Conservation (phyloP, 2,797 vertebrate genomes). For the Petrocephalus sullivani region DNA sequence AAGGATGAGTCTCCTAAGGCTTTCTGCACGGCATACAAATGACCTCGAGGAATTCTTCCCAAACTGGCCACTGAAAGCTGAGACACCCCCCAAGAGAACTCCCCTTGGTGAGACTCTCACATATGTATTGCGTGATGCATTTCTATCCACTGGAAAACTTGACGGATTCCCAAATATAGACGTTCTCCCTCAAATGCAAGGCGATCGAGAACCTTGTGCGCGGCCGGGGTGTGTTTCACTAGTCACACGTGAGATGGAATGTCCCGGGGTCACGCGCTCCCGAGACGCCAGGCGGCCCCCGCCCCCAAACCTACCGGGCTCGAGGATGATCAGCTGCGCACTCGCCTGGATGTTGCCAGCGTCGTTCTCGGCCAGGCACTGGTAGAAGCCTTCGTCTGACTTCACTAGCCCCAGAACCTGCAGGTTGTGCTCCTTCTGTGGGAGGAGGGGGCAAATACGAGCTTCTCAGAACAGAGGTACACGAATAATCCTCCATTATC, state of each 20-base stretch:
- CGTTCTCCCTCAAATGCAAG: background rate
- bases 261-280: background rate
- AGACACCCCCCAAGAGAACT: background rate
- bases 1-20: background rate
- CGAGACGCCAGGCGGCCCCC: background rate
- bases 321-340: conserved; percentile 91
- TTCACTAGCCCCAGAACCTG: conserved; percentile 94
- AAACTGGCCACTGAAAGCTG: background rate
- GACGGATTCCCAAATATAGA: background rate
- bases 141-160: background rate
- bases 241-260: background rate
- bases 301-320: conserved; percentile 75
- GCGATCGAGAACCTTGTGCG: background rate
- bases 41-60: background rate
- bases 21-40: background rate
- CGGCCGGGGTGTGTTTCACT: background rate
- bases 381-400: conserved; percentile 97
- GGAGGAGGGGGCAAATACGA: background rate
- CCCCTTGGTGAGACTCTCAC: background rate
- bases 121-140: background rate
- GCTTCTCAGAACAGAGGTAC: background rate
- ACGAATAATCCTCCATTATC: background rate
- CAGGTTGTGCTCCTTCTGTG: conserved; percentile 90
- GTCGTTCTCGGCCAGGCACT: conserved; percentile 93
- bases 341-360: conserved; percentile 88